Conservation (phyloP, 2,113 vertebrate genomes). For the Leptosomus discolor region DNA sequence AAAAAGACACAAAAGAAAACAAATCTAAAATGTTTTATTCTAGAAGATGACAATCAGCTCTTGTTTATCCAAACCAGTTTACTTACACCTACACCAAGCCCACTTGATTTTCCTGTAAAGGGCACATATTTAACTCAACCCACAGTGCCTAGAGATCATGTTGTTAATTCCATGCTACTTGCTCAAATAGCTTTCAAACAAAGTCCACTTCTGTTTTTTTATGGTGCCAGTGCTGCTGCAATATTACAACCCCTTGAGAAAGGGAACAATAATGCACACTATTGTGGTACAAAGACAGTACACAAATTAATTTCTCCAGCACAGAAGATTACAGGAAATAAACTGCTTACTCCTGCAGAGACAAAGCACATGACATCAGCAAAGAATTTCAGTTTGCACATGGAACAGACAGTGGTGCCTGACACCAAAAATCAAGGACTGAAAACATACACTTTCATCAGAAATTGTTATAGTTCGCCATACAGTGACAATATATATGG, state of each 20-base stretch:
- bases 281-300: conserved; percentile 19
- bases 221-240: neutral
- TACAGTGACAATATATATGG: neutral
- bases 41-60: neutral
- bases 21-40: neutral
- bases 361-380: neutral
- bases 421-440: neutral
- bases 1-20: neutral
- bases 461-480: neutral
- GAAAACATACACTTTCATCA: neutral
- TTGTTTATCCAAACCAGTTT: neutral
- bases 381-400: conserved; percentile 1
- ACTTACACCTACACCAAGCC: neutral
- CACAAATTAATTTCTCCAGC: neutral
- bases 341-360: conserved; percentile 50
- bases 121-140: conserved; percentile 22
- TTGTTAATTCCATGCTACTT: neutral
- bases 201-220: conserved; percentile 1
- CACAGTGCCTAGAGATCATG: neutral
- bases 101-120: neutral
- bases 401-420: neutral
- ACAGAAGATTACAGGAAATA: conserved; percentile 30
- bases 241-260: neutral
- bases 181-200: neutral
- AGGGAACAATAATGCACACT: neutral